These are phyloP conservation scores for Orius insidiosus DNA, from an alignment of 1,140 invertebrate genomes.

Conservation along the genomic window DNA sequence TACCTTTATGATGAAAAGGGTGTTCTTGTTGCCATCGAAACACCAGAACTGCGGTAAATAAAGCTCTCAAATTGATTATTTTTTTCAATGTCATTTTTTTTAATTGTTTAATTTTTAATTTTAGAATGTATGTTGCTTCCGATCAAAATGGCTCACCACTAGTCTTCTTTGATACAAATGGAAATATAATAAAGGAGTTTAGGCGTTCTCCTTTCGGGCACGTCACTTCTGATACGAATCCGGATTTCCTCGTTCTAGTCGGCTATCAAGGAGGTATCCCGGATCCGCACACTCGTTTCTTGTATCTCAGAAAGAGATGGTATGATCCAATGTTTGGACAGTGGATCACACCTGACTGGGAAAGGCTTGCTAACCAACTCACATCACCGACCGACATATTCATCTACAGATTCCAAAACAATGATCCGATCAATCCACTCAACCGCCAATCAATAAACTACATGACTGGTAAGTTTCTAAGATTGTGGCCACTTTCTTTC, in stretches of 20 bases:
- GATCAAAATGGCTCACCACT: conserved; percentile 86
- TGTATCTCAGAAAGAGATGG: conserved; percentile 65
- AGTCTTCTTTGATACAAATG: conserved; percentile 76
- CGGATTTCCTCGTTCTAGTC: conserved; percentile 75
- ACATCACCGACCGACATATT: conserved; percentile 75
- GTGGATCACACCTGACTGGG: conserved; percentile 88
- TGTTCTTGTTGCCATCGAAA: conserved; percentile 65
- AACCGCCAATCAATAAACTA: conserved; percentile 43
- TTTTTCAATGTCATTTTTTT: conserved; percentile 1
- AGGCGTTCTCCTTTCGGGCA: conserved; percentile 79
- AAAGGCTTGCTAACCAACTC: conserved; percentile 58
- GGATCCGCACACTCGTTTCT: conserved; percentile 64
- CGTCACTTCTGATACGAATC: conserved; percentile 75
- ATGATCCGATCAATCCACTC: conserved; percentile 75
- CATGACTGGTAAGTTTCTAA: conserved; percentile 41
- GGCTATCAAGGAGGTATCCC: conserved; percentile 84
- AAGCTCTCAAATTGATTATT: not conserved
- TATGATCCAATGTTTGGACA: conserved; percentile 87
- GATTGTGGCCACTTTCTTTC: not conserved
- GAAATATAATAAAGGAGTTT: conserved; percentile 78
- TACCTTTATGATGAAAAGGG: conserved; percentile 77
- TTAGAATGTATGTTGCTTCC: conserved; percentile 70
- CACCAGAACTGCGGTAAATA: conserved; percentile 41
- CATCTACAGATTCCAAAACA: conserved; percentile 79
- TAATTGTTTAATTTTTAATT: conserved; percentile 6